Base-by-base conservation (phyloP, 2,888 invertebrate genomes). In the Cloeon dipterum region DNA sequence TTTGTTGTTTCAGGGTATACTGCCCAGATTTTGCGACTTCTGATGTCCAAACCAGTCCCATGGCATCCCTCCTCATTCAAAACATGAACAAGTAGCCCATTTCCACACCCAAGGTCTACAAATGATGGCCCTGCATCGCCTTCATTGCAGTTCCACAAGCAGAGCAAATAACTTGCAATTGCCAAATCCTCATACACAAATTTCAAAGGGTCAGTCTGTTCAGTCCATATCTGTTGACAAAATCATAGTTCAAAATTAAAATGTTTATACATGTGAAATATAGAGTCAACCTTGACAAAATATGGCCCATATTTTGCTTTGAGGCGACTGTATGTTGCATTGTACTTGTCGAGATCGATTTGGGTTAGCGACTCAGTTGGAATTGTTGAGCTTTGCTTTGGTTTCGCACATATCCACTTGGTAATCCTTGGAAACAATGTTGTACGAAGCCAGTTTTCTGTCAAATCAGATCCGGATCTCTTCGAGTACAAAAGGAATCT, bases 101-200 rank as follows among this genome's bases (percentile, higher is more conserved):
- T 98, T 1, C 98, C 96, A 65, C 96, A 98, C 1, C 98, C 96
- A 37, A 94, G 63, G 57, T 98, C 96, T 0, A 91, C 72, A 65
- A 94, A 96, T 3, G 64, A 65, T 48, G 68, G 70, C 7, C 47
- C 39, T 32, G 49, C 55, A n/a, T 52, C 47, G 5, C 50, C 47
- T 39, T 63, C 55, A 44, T 69, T 66, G 34, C 60, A 53, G 45
- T 72, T 65, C 89, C 89, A 93, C 0, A 91, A 50, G 2, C 78
- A 57, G 36, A 88, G 59, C 32, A 93, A 58, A 54, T 91, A 93
- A 10, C 82, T 64, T 5, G 88, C 85, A 48, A 96, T 94, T 3
- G 88, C 89, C 43, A 98, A 66, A 56, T 98, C 96, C 65, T 98
- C 96, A 59, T 79, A 88, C 1, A 98, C 83, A 63, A 79, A 93